phyloP scores from a whole-genome alignment of 35 echinoderm and acorn worm species.

The Eucidaris tribuloides region DNA sequence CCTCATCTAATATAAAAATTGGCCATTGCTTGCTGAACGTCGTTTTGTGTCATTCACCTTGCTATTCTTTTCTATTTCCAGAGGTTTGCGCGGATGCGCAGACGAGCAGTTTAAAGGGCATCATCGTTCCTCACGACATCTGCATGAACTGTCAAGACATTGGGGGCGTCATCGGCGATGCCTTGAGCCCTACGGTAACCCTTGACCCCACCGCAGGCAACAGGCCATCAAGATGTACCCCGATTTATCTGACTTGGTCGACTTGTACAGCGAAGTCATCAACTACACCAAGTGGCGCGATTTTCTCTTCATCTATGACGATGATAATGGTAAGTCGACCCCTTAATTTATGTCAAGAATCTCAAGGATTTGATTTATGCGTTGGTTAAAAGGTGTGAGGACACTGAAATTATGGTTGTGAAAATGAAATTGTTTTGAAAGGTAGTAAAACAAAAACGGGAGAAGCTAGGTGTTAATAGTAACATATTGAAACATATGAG shows the following conservation, averaged over 20 bases:
- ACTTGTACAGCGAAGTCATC: slow-evolving; percentile 35
- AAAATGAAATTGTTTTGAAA: no score
- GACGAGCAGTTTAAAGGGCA: slow-evolving; percentile 26
- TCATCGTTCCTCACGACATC: slow-evolving; percentile 68
- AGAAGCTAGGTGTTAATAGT: no score
- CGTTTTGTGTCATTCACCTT: background rate
- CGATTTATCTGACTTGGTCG: slow-evolving; percentile 8
- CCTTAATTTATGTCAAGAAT: background rate
- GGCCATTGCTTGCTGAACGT: background rate
- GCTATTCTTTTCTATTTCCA: background rate
- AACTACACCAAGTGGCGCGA: slow-evolving; percentile 84
- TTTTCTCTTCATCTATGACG: slow-evolving; percentile 72
- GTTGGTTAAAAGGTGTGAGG: no score
- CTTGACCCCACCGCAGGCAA: slow-evolving; percentile 26
- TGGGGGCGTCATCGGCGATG: slow-evolving; percentile 52
- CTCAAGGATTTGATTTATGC: no score
- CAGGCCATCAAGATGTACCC: slow-evolving; percentile 58
- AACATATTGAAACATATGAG: no score
- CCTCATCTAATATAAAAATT: background rate
- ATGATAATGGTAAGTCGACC: slow-evolving; percentile 44
- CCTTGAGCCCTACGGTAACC: slow-evolving; percentile 50
- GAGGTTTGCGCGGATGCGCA: slow-evolving; percentile 40
- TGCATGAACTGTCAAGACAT: slow-evolving; percentile 47
- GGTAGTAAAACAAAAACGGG: no score
- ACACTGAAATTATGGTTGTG: no score